Percentiles rank a stretch among this genome's conserved stretches.
These are phyloP conservation scores for Cyprinodon diabolis DNA, from an alignment of 2,797 vertebrate genomes.

Conservation along the genomic window DNA sequence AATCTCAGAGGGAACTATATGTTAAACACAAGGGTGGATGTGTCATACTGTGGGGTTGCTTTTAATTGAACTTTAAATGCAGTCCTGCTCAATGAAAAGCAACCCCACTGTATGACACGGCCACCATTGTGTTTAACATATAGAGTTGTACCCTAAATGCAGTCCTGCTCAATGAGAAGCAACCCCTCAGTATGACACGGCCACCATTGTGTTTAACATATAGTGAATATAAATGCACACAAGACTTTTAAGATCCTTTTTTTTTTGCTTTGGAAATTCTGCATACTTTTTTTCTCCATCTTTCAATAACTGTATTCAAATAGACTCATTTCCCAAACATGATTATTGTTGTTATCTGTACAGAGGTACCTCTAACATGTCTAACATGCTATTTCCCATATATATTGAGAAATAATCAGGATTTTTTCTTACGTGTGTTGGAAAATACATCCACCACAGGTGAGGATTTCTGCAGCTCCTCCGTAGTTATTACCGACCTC, in stretches of 20 bases:
- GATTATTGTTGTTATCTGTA: not conserved
- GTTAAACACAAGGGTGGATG: too few relatives aligned
- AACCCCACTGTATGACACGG: not conserved
- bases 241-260: not conserved
- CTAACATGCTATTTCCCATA: too few relatives aligned
- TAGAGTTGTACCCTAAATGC: too few relatives aligned
- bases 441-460: not conserved
- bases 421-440: not conserved
- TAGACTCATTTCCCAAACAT: not conserved
- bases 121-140: not conserved
- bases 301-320: not conserved
- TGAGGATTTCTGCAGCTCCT: conserved; percentile 2
- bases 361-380: too few relatives aligned
- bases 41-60: too few relatives aligned
- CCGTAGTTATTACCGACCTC: not conserved
- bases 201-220: not conserved
- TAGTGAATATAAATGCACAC: not conserved
- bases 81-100: not conserved
- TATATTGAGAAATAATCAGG: too few relatives aligned
- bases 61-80: too few relatives aligned
- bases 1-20: too few relatives aligned
- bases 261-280: not conserved
- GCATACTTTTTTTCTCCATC: not conserved
- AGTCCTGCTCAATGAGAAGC: not conserved
- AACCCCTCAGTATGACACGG: not conserved